Conservation (phyloP, 2,113 vertebrate species). For the Fregetta grallaria region DNA sequence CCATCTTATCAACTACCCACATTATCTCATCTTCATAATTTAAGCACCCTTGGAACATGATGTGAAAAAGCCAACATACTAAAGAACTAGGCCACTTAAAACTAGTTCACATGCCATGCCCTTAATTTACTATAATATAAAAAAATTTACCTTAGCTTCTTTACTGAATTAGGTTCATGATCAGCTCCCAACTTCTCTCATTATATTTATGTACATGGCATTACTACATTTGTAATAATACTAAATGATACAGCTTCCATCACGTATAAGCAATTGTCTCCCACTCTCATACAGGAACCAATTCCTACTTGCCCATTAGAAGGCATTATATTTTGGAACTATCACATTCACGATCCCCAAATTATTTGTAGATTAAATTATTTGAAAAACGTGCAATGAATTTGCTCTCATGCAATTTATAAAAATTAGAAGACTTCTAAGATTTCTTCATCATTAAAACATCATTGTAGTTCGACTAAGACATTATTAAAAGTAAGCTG, state of each 20-base stretch:
- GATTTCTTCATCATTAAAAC: neutral
- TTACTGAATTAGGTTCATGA: slow-evolving; percentile 19
- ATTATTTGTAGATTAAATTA: neutral
- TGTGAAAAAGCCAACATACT: neutral
- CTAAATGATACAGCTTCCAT: neutral
- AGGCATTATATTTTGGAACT: neutral
- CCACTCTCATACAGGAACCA: neutral
- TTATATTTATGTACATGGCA: neutral
- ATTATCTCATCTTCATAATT: neutral
- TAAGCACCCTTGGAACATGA: neutral
- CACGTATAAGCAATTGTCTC: neutral
- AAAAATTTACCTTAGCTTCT: neutral
- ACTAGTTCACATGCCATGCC: neutral
- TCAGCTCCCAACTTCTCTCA: neutral
- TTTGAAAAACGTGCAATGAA: neutral
- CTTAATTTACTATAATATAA: slow-evolving; percentile 3
- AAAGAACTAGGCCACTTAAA: slow-evolving; percentile 2
- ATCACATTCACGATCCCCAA: neutral
- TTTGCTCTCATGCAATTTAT: neutral
- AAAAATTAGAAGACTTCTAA: neutral
- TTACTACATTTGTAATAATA: slow-evolving; percentile 1
- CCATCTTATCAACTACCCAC: neutral
- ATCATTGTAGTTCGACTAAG: neutral
- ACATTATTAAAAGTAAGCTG: neutral
- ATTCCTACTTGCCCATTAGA: neutral